Conservation (phyloP, 2,888 invertebrate genomes). For the Tachystola acroxantha region DNA sequence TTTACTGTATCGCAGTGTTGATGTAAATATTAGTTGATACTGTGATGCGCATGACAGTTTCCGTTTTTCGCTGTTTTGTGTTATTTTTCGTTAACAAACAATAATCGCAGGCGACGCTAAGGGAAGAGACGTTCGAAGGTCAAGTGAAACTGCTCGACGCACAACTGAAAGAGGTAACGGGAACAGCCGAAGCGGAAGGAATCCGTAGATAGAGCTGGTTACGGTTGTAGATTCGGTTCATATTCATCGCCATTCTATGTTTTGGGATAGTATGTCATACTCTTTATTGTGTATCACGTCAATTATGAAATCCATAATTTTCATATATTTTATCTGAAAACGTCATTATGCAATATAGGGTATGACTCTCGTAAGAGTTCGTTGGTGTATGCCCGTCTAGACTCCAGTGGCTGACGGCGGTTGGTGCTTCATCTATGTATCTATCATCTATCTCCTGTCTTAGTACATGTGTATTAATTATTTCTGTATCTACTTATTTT, state of each 20-base stretch:
- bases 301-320: constrained; percentile 21
- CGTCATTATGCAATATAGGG: constrained; percentile 18
- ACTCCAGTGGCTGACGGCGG: constrained; percentile 57
- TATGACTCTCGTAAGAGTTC: constrained; percentile 25
- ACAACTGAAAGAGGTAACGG: constrained; percentile 94
- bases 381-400: constrained; percentile 60
- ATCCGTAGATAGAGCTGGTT: constrained; percentile 61
- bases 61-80: constrained; percentile 60
- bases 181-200: constrained; percentile 32
- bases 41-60: constrained; percentile 53
- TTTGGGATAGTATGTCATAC: constrained; percentile 17
- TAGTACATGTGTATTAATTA: constrained; percentile 56
- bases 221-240: constrained; percentile 61
- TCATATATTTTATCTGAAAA: constrained; percentile 7
- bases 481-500: constrained; percentile 48
- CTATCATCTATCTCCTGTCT: constrained; percentile 47
- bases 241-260: constrained; percentile 59
- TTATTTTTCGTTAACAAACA: constrained; percentile 61
- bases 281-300: constrained; percentile 12
- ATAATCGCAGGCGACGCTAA: constrained; percentile 91
- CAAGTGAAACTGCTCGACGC: constrained; percentile 93
- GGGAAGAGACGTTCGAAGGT: constrained; percentile 95
- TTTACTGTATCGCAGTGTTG: constrained; percentile 40
- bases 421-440: constrained; percentile 76
- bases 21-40: constrained; percentile 20